Evolutionary conservation across 2,888 invertebrate species (phyloP), one percentile per base, ranked within the genome.

Genomic region (Magallana nippona): DNA sequence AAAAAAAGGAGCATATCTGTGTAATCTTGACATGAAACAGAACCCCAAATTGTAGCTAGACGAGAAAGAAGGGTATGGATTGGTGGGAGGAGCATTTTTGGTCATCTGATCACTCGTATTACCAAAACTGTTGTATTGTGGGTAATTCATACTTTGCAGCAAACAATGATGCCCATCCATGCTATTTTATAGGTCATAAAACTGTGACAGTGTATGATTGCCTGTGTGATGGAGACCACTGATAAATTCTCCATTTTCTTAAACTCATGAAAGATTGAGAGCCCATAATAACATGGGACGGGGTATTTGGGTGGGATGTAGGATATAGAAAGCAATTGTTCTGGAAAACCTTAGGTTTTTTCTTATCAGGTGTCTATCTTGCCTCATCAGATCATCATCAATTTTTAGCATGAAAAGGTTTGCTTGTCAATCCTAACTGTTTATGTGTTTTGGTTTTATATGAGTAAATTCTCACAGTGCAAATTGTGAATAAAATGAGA

Each of bases 341-440:
- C 63, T 27, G 22, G 63, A 27, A 27, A 27, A 13, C n/a, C 22
- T 63, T 27, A 3, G 27, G 63, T 19, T 22, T 10, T 13, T 22
- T 63, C 63, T 63, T 63, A 63, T 63, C 63, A 63, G 63, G 63
- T 63, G 63, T 63, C 63, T 22, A 63, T 63, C 63, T 60, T n/a
- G 22, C 22, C 63, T 63, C 63, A 63, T 63, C 63, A 63, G 63
- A 27, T 63, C 63, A 27, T 63, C 63, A 63, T 63, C 22, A 63
- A 63, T 63, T 63, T 44, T 63, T 22, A 27, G 13, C 22, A 27
- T 27, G 22, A 27, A 63, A 63, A 22, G 63, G 27, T 22, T 27
- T 63, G 22, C 63, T 63, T 63, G 63, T 63, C 63, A 63, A 63
- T 63, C 63, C 11, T 22, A 10, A 13, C 32, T 63, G 63, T 63